A percentile compares a stretch with the other conserved stretches of the same genome.
Evolutionary conservation across 1,140 invertebrate species (phyloP).

Genomic region (Pristionchus pacificus): DNA sequence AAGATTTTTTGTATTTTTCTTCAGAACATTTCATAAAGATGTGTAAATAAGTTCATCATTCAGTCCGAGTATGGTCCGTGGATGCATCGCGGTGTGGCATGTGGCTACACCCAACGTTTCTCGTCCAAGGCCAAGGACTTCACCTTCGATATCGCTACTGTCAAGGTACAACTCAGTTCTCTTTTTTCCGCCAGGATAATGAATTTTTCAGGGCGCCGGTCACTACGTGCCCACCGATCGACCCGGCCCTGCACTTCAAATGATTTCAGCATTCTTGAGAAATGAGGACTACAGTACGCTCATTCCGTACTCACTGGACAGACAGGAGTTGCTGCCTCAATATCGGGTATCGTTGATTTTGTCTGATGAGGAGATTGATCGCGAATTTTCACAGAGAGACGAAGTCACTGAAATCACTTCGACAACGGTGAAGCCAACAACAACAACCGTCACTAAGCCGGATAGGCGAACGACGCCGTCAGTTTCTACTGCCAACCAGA

Average conservation of each 20-base stretch:
- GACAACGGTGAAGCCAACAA: too few species aligned
- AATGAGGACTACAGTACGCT: conserved; percentile 20
- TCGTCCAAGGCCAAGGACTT: conserved; percentile 8
- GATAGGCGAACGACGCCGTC: too few species aligned
- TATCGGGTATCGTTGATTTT: too few species aligned
- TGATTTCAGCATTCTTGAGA: conserved; percentile 52
- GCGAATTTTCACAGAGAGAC: too few species aligned
- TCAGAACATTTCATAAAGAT: background rate
- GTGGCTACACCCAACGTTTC: conserved; percentile 30
- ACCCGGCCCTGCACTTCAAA: conserved; percentile 59
- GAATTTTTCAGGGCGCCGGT: conserved; percentile 59
- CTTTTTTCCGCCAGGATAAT: too few species aligned
- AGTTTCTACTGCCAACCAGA: too few species aligned
- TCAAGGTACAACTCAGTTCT: conserved; percentile 25
- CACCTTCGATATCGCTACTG: conserved; percentile 19
- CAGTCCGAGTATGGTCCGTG: conserved; percentile 14
- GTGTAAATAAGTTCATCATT: background rate
- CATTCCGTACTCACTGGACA: conserved; percentile 11
- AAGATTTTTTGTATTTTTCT: conserved; percentile 31
- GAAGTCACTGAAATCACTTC: too few species aligned
- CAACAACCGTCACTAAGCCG: too few species aligned
- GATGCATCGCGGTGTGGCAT: conserved; percentile 19
- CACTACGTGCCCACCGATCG: conserved; percentile 64
- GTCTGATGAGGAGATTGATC: too few species aligned
- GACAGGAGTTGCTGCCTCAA: conserved; percentile 19